Evolutionary conservation across 1,140 invertebrate genomes (phyloP), one percentile per base, ranked within the genome.

Genomic region (Dufourea novaeangliae): DNA sequence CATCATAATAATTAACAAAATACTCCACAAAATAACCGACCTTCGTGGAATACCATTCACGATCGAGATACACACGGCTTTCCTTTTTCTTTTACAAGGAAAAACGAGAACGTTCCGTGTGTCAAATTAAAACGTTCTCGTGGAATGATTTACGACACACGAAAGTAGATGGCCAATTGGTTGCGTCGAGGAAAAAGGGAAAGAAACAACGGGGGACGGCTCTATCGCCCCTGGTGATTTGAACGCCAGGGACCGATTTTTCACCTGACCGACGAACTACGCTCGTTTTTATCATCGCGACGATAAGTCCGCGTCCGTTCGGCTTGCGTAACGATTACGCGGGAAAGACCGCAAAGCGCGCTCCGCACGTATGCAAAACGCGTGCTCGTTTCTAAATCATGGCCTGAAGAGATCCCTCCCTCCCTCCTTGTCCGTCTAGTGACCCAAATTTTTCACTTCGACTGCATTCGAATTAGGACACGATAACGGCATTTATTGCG

Each of bases 281-380:
- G 56, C 67, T 78, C 67, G 68, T 81, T 76, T 87, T 50, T 86
- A 85, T 84, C 82, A 83, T 83, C 74, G 82, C 76, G 50, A 75
- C 71, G 75, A 88, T 87, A 81, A 85, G 80, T 83, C n/a, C 69
- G 78, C 74, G 79, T 8, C 76, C 80, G 72, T 71, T 82, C 81
- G 79, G 80, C 54, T 86, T 79, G 83, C 81, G 64, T 62, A 68
- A 56, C 61, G 56, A 84, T 84, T 83, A 79, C 75, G 73, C 77
- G 44, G 22, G 61, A 64, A 64, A 82, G n/a, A 78, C 68, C 59
- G 41, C 66, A 12, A n/a, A n/a, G 20, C 27, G 46, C 54, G 77
- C 32, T 77, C 32, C 56, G n/a, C 32, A 44, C 56, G 67, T 50
- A 73, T 78, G 69, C 61, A 72, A 78, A 78, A 73, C 37, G 25